phyloP scores from a whole-genome alignment of 2,888 invertebrate genomes.

The Epiblema foenella region DNA sequence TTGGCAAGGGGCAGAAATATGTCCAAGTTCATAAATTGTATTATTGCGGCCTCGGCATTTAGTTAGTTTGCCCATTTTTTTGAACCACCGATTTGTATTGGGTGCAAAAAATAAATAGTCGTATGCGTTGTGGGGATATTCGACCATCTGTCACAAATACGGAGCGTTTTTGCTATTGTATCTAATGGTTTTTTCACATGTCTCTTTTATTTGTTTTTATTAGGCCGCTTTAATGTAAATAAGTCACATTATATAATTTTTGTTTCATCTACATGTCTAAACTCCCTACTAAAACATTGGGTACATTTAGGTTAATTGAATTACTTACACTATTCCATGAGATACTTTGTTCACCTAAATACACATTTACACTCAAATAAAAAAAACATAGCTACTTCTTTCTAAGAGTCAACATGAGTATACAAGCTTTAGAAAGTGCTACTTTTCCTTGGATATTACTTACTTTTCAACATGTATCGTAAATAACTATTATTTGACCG shows the following conservation, averaged over 20 bases:
- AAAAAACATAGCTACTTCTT: too few relatives aligned
- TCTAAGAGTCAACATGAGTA: too few relatives aligned
- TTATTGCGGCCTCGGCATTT: conserved; percentile 41
- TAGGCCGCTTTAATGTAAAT: not conserved
- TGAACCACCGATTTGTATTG: conserved; percentile 36
- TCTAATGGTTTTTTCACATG: conserved; percentile 63
- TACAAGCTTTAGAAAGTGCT: too few relatives aligned
- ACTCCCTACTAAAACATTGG: not conserved
- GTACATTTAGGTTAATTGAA: not conserved
- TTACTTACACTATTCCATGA: too few relatives aligned
- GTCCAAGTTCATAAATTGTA: conserved; percentile 38
- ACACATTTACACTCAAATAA: too few relatives aligned
- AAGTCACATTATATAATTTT: not conserved
- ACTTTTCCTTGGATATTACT: too few relatives aligned
- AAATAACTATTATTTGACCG: too few relatives aligned
- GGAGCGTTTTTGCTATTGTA: conserved; percentile 57
- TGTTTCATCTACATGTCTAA: not conserved
- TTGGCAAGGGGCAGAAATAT: conserved; percentile 33
- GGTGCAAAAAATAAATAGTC: conserved; percentile 40
- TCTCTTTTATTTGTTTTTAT: conserved; percentile 26
- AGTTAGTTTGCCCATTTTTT: conserved; percentile 39
- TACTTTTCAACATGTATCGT: too few relatives aligned
- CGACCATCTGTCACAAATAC: conserved; percentile 69
- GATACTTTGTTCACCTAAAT: not conserved
- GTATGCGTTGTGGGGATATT: conserved; percentile 57